Evolutionary conservation across 2,113 vertebrate genomes (phyloP), one percentile per base, ranked within the genome.

Genomic region (Eira barbara): DNA sequence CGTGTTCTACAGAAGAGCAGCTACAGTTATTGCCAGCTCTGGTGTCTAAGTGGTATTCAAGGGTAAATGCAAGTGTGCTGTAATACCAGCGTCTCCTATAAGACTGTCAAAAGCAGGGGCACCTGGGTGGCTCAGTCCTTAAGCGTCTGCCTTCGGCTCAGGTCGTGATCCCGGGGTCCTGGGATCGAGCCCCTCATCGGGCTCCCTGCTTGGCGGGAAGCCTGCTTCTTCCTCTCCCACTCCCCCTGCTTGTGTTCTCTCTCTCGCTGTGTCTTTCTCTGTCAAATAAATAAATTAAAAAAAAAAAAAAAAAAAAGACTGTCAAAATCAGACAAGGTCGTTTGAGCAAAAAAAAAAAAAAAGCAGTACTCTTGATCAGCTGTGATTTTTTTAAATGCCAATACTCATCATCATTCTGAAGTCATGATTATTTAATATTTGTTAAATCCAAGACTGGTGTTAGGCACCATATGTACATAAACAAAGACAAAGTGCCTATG

Each of bases 391-490:
- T 91, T 11, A 25, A 97, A 97, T 71, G 61, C 42, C 96, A 94
- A 39, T 79, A 76, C 52, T 94, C 79, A 94, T 89, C 85, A 93
- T 97, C 71, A 65, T 93, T 88, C 91, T 65, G 18, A 94, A 97
- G 97, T 95, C 79, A 89, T 93, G 89, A 96, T 93, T 97, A 91
- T 96, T 97, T 97, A 97, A 89, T 97, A 91, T 89, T 94, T 86
- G 65, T 95, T 89, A 94, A 96, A 95, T 86, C 92, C 78, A 71
- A 96, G 91, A 86, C 88, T 23, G 89, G 76, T 47, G 71, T 88
- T n/a, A 94, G 78, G 85, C 82, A 78, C 85, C 25, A 17, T 93
- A 3, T 95, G 78, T 89, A 96, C 92, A 95, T 83, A 98, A 97
- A 97, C 91, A 94, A 90, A 78, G 89, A 83, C 52, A 18, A 29